A percentile compares a stretch with the other conserved stretches of the same genome.
Conservation (phyloP, 2,888 invertebrate genomes). For the Euclidia mi region DNA sequence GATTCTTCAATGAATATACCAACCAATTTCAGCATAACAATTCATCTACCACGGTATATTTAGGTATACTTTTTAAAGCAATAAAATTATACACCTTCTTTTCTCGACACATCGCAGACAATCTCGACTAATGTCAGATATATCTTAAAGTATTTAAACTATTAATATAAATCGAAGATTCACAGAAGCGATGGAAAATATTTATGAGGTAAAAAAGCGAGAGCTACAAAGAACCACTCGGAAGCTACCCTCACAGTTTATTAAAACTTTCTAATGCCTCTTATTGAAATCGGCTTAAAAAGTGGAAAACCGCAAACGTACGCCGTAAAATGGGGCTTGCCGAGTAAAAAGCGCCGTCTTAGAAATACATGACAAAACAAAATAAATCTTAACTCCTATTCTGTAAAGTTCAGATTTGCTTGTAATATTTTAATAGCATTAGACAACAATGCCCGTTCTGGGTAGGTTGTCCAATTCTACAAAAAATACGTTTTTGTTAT, state of each 20-base stretch:
- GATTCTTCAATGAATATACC: no score
- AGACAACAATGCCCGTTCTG: slow-evolving; percentile 26
- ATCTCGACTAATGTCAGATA: slow-evolving; percentile 2
- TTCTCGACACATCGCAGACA: no score
- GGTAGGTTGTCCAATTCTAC: slow-evolving; percentile 39
- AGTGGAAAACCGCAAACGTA: slow-evolving; percentile 51
- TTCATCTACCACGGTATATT: no score
- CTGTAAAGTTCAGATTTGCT: neutral
- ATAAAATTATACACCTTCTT: no score
- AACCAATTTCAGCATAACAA: no score
- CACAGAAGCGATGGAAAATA: slow-evolving; percentile 20
- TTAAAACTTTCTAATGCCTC: slow-evolving; percentile 63
- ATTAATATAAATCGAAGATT: slow-evolving; percentile 17
- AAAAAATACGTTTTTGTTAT: slow-evolving; percentile 46
- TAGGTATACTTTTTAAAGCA: no score
- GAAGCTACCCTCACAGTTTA: slow-evolving; percentile 48
- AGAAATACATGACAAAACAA: slow-evolving; percentile 15
- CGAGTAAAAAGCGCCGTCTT: slow-evolving; percentile 30
- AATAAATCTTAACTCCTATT: neutral
- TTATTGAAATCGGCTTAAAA: slow-evolving; percentile 64
- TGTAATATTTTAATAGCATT: slow-evolving; percentile 25
- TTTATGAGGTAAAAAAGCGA: slow-evolving; percentile 22
- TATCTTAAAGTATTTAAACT: slow-evolving; percentile 8
- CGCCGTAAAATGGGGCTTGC: slow-evolving; percentile 39
- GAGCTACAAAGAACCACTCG: slow-evolving; percentile 37